Conservation (phyloP, 2,797 vertebrate species). For the Microctenopoma stevenorrisi region DNA sequence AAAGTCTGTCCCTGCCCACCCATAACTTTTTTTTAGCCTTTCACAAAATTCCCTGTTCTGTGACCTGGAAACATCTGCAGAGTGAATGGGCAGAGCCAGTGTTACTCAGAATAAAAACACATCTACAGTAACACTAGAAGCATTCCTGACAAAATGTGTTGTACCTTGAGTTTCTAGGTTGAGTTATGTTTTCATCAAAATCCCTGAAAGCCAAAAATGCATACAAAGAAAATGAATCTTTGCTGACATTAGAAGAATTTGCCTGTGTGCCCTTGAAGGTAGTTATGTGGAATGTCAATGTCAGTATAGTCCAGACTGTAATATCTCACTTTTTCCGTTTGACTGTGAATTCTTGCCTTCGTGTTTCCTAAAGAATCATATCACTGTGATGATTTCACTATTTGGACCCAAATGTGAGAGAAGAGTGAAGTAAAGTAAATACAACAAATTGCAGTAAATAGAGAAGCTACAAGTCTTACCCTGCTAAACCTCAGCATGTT, state of each 20-base stretch:
- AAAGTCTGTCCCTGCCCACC: slow-evolving; percentile 31
- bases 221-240: slow-evolving; percentile 6
- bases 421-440: no score
- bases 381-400: no score
- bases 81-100: background rate
- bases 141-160: slow-evolving; percentile 16
- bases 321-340: background rate
- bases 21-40: slow-evolving; percentile 24
- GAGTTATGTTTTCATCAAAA: slow-evolving; percentile 5
- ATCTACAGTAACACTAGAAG: slow-evolving; percentile 22
- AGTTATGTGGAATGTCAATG: background rate
- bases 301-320: background rate
- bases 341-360: background rate
- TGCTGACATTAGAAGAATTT: background rate
- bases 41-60: slow-evolving; percentile 27
- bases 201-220: background rate
- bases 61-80: slow-evolving; percentile 81
- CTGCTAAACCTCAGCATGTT: no score
- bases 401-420: no score
- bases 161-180: background rate
- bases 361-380: background rate
- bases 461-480: no score
- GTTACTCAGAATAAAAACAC: slow-evolving; percentile 25
- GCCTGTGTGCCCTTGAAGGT: background rate
- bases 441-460: no score